Conservation (phyloP, 1,140 invertebrate genomes). For the Sweltsa coloradensis region DNA sequence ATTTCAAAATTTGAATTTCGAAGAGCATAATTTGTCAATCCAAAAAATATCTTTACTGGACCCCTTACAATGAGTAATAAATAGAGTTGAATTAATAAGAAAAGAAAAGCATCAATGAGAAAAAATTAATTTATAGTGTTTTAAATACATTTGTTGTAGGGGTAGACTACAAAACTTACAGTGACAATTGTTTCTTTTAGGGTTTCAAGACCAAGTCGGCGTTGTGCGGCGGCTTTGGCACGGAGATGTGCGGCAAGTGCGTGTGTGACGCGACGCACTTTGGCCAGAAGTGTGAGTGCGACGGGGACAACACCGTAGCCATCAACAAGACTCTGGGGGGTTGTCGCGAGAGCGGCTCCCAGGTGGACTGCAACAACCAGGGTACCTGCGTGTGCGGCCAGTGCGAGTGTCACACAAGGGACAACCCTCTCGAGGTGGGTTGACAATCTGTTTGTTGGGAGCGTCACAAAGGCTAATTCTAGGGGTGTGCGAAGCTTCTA, state of each 20-base stretch:
- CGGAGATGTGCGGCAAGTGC: slow-evolving; percentile 78
- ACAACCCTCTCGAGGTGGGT: slow-evolving; percentile 38
- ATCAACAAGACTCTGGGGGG: too few species aligned
- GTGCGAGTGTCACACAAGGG: slow-evolving; percentile 55
- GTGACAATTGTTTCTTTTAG: slow-evolving; percentile 15
- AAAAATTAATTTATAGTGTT: too few species aligned
- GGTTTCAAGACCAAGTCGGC: slow-evolving; percentile 34
- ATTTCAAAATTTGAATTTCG: too few species aligned
- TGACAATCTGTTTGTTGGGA: slow-evolving; percentile 4
- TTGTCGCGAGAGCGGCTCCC: slow-evolving; percentile 62
- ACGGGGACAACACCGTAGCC: slow-evolving; percentile 33
- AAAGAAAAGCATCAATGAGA: too few species aligned
- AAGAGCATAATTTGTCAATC: too few species aligned
- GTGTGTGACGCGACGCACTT: slow-evolving; percentile 64
- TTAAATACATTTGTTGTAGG: too few species aligned
- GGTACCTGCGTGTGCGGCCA: slow-evolving; percentile 71
- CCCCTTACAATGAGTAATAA: too few species aligned
- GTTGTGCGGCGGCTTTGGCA: slow-evolving; percentile 52
- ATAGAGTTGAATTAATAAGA: too few species aligned
- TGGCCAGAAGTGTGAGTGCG: slow-evolving; percentile 81
- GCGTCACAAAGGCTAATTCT: slow-evolving; percentile 1
- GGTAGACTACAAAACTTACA: too few species aligned
- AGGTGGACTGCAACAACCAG: slow-evolving; percentile 57
- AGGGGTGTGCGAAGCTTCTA: too few species aligned
- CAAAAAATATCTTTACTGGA: too few species aligned